Percentiles rank a stretch among this genome's conserved stretches.
These are phyloP conservation scores for Diabrotica virgifera DNA, from an alignment of 1,140 invertebrate species.

Conservation along the genomic window DNA sequence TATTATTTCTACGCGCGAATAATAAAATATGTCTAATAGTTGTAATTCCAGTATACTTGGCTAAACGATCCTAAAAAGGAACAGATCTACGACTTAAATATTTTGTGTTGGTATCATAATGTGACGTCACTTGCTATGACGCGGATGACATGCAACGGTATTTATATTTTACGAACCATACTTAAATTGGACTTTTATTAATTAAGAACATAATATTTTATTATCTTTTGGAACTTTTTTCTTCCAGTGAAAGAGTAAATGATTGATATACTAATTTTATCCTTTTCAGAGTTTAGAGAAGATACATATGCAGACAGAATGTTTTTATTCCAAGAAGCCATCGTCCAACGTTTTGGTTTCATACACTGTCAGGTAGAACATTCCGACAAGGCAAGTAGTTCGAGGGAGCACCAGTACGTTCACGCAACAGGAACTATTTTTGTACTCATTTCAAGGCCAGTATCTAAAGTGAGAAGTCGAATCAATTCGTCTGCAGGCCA, in stretches of 20 bases:
- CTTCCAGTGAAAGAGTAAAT: background rate
- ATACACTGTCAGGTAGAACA: constrained; percentile 69
- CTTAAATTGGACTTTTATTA: too few species aligned
- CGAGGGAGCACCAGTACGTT: constrained; percentile 67
- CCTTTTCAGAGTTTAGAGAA: constrained; percentile 69
- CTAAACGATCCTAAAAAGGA: too few species aligned
- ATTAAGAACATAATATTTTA: background rate
- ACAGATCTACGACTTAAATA: too few species aligned
- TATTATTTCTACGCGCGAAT: too few species aligned
- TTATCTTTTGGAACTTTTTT: background rate
- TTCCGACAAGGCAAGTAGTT: constrained; percentile 43
- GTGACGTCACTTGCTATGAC: too few species aligned
- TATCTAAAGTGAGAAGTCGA: constrained; percentile 51
- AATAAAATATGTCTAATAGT: too few species aligned
- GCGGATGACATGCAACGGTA: too few species aligned
- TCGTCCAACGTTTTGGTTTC: constrained; percentile 82
- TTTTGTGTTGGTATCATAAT: too few species aligned
- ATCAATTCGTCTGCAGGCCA: constrained; percentile 43
- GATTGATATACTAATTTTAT: constrained; percentile 1
- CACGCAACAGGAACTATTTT: constrained; percentile 95
- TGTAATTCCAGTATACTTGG: too few species aligned
- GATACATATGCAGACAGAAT: constrained; percentile 71
- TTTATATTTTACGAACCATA: too few species aligned
- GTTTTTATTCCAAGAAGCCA: constrained; percentile 81
- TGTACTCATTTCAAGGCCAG: constrained; percentile 70